phyloP scores from a whole-genome alignment of 2,797 vertebrate species.

The Xenentodon cancila region DNA sequence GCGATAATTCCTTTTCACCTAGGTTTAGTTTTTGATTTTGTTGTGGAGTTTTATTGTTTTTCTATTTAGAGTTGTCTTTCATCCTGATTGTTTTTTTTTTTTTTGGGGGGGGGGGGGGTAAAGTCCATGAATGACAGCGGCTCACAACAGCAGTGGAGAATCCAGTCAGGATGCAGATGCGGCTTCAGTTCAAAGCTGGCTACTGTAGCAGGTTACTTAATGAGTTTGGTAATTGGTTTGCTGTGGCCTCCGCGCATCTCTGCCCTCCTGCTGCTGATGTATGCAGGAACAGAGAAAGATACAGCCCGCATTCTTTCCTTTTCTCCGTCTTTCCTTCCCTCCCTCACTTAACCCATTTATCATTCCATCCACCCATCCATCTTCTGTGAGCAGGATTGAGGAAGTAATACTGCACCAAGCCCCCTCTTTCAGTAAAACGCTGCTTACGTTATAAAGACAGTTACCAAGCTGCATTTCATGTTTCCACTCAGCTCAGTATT shows the following conservation, averaged over 20 bases:
- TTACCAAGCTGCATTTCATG: conserved; percentile 41
- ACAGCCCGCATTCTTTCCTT: conserved; percentile 28
- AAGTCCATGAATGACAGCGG: conserved; percentile 22
- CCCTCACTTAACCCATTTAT: conserved; percentile 30
- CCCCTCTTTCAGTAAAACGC: conserved; percentile 40
- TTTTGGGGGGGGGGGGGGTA: conserved; percentile 28
- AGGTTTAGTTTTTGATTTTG: conserved; percentile 20
- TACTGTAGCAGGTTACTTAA: conserved; percentile 77
- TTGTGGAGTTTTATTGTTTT: conserved; percentile 48
- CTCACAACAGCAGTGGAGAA: conserved; percentile 54
- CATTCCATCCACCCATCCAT: conserved; percentile 38
- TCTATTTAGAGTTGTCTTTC: conserved; percentile 33
- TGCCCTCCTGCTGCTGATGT: conserved; percentile 73
- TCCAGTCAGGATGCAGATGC: conserved; percentile 51
- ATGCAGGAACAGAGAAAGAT: conserved; percentile 61
- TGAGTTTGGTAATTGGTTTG: conserved; percentile 84
- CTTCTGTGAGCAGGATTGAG: conserved; percentile 34
- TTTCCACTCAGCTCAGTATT: conserved; percentile 40
- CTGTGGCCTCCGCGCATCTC: conserved; percentile 69
- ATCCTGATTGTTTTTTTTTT: no score
- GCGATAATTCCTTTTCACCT: not conserved
- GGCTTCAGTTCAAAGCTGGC: conserved; percentile 74
- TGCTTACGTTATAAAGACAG: conserved; percentile 34
- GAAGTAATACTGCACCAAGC: conserved; percentile 40
- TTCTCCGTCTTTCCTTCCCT: conserved; percentile 6